Evolutionary conservation across 2,888 invertebrate genomes (phyloP), one percentile per base, ranked within the genome.

Genomic region (Chaetoderma sp.): DNA sequence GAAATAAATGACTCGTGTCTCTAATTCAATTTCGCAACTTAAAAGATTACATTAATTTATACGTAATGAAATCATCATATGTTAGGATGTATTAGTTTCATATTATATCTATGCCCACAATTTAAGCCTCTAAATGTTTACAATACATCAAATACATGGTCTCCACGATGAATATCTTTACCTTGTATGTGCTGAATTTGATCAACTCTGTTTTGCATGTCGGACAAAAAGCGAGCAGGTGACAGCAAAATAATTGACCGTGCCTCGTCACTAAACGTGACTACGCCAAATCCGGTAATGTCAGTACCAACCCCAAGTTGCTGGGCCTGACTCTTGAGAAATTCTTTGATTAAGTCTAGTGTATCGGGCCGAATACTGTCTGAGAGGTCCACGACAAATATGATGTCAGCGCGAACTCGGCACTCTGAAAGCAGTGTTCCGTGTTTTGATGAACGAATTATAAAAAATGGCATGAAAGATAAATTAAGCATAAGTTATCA

Each of bases 191-290:
- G n/a, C n/a, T n/a, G n/a, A n/a, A n/a, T n/a, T n/a, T 23, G 13
- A 27, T 49, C 49, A 16, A 49, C 49, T 13, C 13, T 1, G 2
- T 23, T 49, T 27, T 49, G 21, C 4, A 49, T 16, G 4, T 27
- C 27, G 49, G 4, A 21, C n/a, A 21, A n/a, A 21, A 27, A 49
- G 16, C 21, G 13, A 13, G 49, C 27, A 27, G 21, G 21, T 16
- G 23, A 25, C 21, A 49, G 10, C 13, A 13, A 27, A 25, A 49
- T 49, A 16, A 25, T 27, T 3, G 16, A 16, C 13, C 23, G 21
- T 23, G 49, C 49, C 3, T 49, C 21, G 49, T 49, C 27, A 49
- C 49, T 49, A 6, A 49, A 49, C 49, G 27, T 23, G 49, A 49
- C 49, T 27, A 49, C 4, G 4, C 49, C 49, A 21, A 49, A 25